These are phyloP conservation scores for Pteronotus mesoamericanus DNA, from an alignment of 2,797 vertebrate genomes.

Conservation along the genomic window DNA sequence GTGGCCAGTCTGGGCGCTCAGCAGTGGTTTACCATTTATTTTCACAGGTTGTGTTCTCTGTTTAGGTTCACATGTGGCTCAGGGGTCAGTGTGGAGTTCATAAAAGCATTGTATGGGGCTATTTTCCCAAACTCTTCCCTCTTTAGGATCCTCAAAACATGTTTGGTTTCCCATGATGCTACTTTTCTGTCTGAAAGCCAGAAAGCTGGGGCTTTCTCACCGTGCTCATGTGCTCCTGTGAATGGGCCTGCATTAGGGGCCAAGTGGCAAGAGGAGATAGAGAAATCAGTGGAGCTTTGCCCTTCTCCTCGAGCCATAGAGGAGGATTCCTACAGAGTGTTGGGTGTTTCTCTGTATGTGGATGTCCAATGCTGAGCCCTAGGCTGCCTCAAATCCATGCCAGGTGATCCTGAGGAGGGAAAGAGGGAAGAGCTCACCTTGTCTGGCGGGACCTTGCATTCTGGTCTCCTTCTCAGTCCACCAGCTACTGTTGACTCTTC, in stretches of 20 bases:
- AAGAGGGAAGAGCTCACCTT: neutral
- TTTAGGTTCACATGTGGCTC: neutral
- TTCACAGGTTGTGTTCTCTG: neutral
- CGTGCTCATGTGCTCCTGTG: neutral
- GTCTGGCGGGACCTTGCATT: neutral
- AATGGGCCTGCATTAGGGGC: neutral
- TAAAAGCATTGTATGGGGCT: accelerated
- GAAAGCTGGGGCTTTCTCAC: neutral
- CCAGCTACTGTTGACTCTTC: neutral
- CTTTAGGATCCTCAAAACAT: neutral
- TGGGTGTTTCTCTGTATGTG: neutral
- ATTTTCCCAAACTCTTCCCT: neutral
- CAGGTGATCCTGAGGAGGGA: too few species aligned
- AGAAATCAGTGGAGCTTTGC: neutral
- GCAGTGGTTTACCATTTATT: accelerated
- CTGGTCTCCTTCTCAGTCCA: too few species aligned
- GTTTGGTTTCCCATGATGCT: neutral
- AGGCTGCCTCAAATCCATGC: neutral
- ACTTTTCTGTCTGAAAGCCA: neutral
- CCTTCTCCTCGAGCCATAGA: neutral
- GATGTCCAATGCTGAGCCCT: neutral
- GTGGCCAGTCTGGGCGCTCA: too few species aligned
- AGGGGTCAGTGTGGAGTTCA: neutral
- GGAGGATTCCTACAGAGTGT: neutral
- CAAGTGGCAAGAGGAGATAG: neutral